Base-by-base conservation (phyloP, 1,140 invertebrate species). In the Lordiphosa mommai region DNA sequence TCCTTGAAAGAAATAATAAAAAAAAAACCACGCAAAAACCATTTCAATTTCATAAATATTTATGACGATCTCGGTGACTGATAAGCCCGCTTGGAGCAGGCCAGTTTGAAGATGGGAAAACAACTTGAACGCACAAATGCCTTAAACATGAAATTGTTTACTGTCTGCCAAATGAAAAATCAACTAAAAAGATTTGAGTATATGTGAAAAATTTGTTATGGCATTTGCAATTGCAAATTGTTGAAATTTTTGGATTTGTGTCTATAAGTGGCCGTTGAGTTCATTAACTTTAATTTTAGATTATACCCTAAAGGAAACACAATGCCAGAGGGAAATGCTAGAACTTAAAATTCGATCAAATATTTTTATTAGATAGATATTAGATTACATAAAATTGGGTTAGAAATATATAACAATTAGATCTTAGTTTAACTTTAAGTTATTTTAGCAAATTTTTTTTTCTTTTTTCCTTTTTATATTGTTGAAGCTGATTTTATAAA, bases 31-130 rank as follows among this genome's bases (percentile, higher is more conserved):
- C 20, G 12, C 20, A 27, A 43, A 43, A 43, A 23, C 20, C 5
- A 23, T 23, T 23, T 23, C 20, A 43, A 43, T 43, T 43, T 43
- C 40, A 43, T 43, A 43, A 43, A 43, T 43, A 43, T 43, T 43
- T 43, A 43, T 43, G 40, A 2, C 40, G 40, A 43, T 43, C 40
- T 43, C 12, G 6, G 40, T 2, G 17, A 8, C 10, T 43, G 40
- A 43, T 43, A 43, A 23, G 20, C 40, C 27, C 12, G 37, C 20
- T 16, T 40, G 16, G 16, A 40, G 14, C 27, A 13, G 40, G 17
- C 40, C 8, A 43, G 17, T 43, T 43, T 43, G 40, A 43, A 27
- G 40, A 43, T 43, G 40, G 40, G 40, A 43, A 43, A 43, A 43
- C 40, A 12, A 43, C 40, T 43, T 27, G 20, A 23, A 23, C 20